Evolutionary conservation across 2,797 vertebrate species (phyloP).

Genomic region (Gouania willdenowi): DNA sequence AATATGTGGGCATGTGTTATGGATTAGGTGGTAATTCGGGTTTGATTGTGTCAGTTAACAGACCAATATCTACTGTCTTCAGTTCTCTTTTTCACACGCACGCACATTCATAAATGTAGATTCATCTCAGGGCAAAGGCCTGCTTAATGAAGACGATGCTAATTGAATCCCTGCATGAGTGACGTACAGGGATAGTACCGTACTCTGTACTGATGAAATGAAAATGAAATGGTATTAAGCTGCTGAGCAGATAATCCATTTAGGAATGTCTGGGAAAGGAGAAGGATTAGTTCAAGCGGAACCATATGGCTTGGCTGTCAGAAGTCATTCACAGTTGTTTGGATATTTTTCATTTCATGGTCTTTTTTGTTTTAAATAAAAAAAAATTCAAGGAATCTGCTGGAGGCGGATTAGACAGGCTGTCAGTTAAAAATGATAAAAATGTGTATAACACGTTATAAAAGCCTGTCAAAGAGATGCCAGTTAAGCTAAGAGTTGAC

Average conservation of each 20-base stretch:
- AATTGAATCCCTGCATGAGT: conserved; percentile 63
- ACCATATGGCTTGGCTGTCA: conserved; percentile 32
- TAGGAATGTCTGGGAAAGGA: conserved; percentile 53
- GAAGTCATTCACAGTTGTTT: conserved; percentile 29
- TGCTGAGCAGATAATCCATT: conserved; percentile 62
- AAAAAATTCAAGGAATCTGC: too few relatives aligned
- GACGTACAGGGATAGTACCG: conserved; percentile 46
- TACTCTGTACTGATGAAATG: conserved; percentile 40
- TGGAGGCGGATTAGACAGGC: too few relatives aligned
- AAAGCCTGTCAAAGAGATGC: too few relatives aligned
- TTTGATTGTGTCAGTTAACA: too few relatives aligned
- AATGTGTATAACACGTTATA: too few relatives aligned
- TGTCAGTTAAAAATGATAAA: too few relatives aligned
- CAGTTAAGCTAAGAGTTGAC: too few relatives aligned
- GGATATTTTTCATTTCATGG: background rate
- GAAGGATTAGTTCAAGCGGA: conserved; percentile 43
- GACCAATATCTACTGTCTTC: too few relatives aligned
- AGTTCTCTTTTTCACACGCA: too few relatives aligned
- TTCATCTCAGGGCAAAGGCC: conserved; percentile 41
- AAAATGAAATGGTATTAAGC: conserved; percentile 63
- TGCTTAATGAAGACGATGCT: conserved; percentile 56
- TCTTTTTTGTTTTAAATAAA: background rate
- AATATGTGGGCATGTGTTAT: too few relatives aligned
- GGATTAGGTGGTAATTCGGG: too few relatives aligned
- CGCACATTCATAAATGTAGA: background rate